Percentiles rank a stretch among this genome's conserved stretches.
Conservation (phyloP, 2,797 vertebrate species). For the Muscicapa striata region DNA sequence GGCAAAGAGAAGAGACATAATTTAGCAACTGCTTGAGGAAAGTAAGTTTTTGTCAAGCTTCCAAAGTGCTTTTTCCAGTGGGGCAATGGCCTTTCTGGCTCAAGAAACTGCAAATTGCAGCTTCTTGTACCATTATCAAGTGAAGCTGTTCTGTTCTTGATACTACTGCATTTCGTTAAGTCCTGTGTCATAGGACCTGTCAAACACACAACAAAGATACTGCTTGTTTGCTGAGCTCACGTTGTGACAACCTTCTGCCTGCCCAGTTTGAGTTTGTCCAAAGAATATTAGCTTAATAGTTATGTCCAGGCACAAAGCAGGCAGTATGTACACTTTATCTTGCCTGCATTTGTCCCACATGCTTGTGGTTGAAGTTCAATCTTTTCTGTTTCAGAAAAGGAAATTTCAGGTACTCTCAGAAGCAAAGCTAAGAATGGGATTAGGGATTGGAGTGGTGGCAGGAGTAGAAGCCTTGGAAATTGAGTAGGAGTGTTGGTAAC, state of each 20-base stretch:
- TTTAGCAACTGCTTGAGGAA: not conserved
- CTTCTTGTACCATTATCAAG: not conserved
- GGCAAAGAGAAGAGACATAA: not conserved
- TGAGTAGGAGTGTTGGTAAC: not conserved
- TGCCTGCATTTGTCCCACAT: not conserved
- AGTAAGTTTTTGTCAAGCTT: not conserved
- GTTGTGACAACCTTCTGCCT: not conserved
- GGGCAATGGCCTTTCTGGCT: not conserved
- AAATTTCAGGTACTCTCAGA: not conserved
- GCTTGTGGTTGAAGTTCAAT: conserved; percentile 12
- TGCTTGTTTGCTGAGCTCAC: not conserved
- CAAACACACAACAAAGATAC: not conserved
- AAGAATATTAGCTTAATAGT: not conserved
- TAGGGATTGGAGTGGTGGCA: not conserved
- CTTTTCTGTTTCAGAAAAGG: not conserved
- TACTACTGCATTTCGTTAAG: not conserved
- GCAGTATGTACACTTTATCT: not conserved
- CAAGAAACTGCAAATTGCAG: not conserved
- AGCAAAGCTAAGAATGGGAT: not conserved
- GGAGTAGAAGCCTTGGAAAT: not conserved
- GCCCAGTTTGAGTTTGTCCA: not conserved
- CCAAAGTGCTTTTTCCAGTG: not conserved
- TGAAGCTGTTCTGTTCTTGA: not conserved
- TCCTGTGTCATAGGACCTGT: not conserved
- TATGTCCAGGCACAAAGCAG: not conserved